Base-by-base conservation (phyloP, 2,113 vertebrate species). In the Oreocharis arfaki region DNA sequence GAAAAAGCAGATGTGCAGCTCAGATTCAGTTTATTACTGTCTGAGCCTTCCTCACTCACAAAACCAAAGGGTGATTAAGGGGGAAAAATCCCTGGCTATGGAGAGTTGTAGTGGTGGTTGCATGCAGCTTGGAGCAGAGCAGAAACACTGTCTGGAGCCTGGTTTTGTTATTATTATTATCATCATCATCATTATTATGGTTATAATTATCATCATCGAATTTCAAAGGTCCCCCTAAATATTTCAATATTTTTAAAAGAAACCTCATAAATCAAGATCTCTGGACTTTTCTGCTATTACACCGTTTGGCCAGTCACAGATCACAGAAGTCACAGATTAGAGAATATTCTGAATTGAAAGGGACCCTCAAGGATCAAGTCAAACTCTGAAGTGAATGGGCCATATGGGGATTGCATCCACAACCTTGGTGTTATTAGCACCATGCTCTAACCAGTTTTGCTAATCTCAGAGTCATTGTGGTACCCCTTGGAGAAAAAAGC, bases 21-120 rank as follows among this genome's bases (percentile, higher is more conserved):
- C 76, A 93, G 95, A 93, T 95, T 93, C 79, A 86, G 85, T 90
- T 93, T 96, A 93, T 96, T 96, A 87, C 88, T 89, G 88, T 93
- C 95, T 75, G 85, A 93, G 71, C 60, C 60, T 53, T 84, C 49
- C 60, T 82, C 41, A 67, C 47, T 73, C 70, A 83, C 60, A 93
- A 92, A 93, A 92, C 65, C 71, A 76, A 69, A 60, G 23, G 4
- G 42, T 84, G 89, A 87, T 89, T 82, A 89, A 90, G 41, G 42
- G 61, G 26, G 19, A 64, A 92, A 87, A 89, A 77, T 85, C 70
- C 35, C 35, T 42, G 32, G 11, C 27, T 86, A 19, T 9, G 47
- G n/a, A 64, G 90, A 89, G 42, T 32, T 82, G 80, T 77, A 64
- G 39, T 57, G 57, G 73, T 18, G 59, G 32, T 37, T 41, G 41